These are phyloP conservation scores for Equus quagga DNA, from an alignment of 2,113 vertebrate genomes.

Conservation along the genomic window DNA sequence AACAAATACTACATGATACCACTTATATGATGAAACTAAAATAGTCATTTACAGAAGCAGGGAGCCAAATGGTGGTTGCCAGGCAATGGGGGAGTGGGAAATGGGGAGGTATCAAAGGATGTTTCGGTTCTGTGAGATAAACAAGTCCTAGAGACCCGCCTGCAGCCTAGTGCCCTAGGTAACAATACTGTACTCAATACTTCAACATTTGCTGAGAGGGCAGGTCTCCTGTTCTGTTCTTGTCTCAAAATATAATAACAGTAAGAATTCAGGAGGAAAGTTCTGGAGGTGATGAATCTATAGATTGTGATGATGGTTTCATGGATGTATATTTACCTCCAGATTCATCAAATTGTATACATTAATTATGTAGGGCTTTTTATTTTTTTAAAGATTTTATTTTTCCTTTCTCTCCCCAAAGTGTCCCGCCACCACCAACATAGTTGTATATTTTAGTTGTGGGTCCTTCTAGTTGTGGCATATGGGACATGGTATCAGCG, in stretches of 20 bases:
- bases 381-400: too few relatives aligned
- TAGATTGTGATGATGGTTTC: neutral
- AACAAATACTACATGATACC: neutral
- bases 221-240: neutral
- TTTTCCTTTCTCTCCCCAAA: too few relatives aligned
- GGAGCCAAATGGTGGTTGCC: neutral
- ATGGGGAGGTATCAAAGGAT: neutral
- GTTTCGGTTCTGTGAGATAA: neutral
- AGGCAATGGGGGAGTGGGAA: neutral
- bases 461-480: too few relatives aligned
- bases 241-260: neutral
- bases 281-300: neutral
- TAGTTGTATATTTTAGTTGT: too few relatives aligned
- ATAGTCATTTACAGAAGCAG: neutral
- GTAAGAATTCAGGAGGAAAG: neutral
- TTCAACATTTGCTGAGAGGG: neutral
- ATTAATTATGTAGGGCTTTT: neutral
- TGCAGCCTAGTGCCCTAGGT: too few relatives aligned
- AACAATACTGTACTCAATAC: neutral
- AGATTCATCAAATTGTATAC: neutral
- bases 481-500: too few relatives aligned
- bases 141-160: neutral
- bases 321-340: neutral
- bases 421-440: too few relatives aligned
- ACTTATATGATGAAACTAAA: neutral